Conservation (phyloP, 53 echinoderm and acorn worm species). For the Holothuria scabra region DNA sequence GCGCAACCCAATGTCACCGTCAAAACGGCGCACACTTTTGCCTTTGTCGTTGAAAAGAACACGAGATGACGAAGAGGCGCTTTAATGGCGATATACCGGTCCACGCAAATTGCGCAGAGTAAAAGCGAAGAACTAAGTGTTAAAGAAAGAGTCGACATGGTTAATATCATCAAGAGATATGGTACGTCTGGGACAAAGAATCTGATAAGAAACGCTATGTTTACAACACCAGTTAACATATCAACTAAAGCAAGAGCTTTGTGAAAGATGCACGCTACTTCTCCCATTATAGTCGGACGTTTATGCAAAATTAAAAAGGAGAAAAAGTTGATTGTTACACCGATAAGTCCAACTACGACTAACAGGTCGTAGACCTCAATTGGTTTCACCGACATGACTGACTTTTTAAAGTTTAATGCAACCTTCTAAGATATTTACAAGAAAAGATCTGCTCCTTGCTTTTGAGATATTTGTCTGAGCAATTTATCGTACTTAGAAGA, state of each 20-base stretch:
- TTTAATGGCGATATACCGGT: too few relatives aligned
- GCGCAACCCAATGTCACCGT: too few relatives aligned
- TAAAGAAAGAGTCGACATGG: conserved; percentile 27
- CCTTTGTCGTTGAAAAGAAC: too few relatives aligned
- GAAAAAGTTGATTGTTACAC: background rate
- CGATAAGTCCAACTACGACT: background rate
- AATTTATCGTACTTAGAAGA: too few relatives aligned
- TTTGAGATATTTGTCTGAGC: too few relatives aligned
- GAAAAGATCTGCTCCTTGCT: too few relatives aligned
- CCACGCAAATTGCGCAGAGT: background rate
- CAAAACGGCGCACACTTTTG: too few relatives aligned
- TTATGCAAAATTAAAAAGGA: conserved; percentile 7
- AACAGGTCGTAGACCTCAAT: conserved; percentile 16
- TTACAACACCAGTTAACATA: background rate
- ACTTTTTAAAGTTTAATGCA: background rate
- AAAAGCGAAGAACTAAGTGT: conserved; percentile 7
- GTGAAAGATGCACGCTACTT: conserved; percentile 6
- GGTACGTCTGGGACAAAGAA: background rate
- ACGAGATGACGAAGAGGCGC: conserved; percentile 9
- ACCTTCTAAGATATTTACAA: background rate
- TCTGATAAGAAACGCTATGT: background rate
- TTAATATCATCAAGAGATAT: background rate
- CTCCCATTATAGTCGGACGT: background rate
- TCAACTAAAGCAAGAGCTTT: too few relatives aligned
- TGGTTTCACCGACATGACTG: background rate